A percentile compares a stretch with the other conserved stretches of the same genome.
Evolutionary conservation across 2,113 vertebrate species (phyloP).

Genomic region (Sylvietta virens): DNA sequence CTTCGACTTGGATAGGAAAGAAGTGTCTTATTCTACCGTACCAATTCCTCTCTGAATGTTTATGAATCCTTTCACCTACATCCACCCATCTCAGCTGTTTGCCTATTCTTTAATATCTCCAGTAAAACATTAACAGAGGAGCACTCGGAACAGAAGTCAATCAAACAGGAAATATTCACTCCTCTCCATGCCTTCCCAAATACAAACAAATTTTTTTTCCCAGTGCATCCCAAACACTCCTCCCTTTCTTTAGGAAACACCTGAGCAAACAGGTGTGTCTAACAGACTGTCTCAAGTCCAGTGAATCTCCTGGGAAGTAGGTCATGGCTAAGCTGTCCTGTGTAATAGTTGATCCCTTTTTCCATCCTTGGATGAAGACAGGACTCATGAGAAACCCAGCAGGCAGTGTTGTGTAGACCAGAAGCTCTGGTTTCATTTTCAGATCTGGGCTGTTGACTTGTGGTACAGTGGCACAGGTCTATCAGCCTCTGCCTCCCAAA

Average conservation of each 20-base stretch:
- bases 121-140: neutral
- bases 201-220: neutral
- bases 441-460: neutral
- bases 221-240: neutral
- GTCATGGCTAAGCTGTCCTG: neutral
- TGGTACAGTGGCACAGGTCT: neutral
- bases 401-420: neutral
- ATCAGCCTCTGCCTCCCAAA: neutral
- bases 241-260: neutral
- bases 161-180: neutral
- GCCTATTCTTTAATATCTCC: neutral
- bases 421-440: neutral
- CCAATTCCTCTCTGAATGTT: neutral
- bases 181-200: neutral
- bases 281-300: neutral
- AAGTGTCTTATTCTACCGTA: neutral
- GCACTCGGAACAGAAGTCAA: neutral
- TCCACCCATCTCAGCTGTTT: neutral
- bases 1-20: neutral
- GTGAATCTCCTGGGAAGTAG: neutral
- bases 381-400: neutral
- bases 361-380: neutral
- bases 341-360: neutral
- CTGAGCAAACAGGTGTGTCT: neutral
- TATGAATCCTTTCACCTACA: neutral